Evolutionary conservation across 2,888 invertebrate genomes (phyloP).

Genomic region (Diaperis boleti): DNA sequence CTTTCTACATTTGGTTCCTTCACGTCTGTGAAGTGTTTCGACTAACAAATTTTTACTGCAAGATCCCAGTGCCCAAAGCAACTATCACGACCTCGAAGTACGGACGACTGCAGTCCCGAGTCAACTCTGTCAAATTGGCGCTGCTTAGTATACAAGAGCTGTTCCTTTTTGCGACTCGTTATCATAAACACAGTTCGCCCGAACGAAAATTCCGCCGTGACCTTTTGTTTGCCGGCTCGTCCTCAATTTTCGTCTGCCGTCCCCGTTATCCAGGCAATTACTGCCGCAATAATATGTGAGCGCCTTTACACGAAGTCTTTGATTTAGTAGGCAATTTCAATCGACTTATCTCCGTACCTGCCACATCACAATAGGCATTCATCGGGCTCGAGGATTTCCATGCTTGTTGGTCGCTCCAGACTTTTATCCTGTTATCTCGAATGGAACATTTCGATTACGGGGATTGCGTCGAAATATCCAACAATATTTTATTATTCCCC

Average conservation of each 20-base stretch:
- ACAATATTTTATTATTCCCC: conserved; percentile 46
- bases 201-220: no score
- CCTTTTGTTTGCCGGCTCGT: not conserved
- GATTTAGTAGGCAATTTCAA: conserved; percentile 56
- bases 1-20: no score
- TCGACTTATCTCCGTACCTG: conserved; percentile 56
- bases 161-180: no score
- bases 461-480: conserved; percentile 47
- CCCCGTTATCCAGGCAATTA: conserved; percentile 38
- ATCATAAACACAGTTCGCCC: no score
- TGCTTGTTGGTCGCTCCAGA: conserved; percentile 49
- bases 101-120: no score
- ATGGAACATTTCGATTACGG: conserved; percentile 55
- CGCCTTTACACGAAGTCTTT: conserved; percentile 46
- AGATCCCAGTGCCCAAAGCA: no score
- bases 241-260: conserved; percentile 12
- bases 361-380: conserved; percentile 53
- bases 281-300: conserved; percentile 40
- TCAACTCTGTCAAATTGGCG: no score
- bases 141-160: no score
- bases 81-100: no score
- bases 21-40: no score
- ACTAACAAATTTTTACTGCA: no score
- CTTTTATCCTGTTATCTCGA: conserved; percentile 54
- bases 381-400: conserved; percentile 50